These are phyloP conservation scores for Diadophis punctatus DNA, from an alignment of 2,113 vertebrate genomes.

Conservation along the genomic window DNA sequence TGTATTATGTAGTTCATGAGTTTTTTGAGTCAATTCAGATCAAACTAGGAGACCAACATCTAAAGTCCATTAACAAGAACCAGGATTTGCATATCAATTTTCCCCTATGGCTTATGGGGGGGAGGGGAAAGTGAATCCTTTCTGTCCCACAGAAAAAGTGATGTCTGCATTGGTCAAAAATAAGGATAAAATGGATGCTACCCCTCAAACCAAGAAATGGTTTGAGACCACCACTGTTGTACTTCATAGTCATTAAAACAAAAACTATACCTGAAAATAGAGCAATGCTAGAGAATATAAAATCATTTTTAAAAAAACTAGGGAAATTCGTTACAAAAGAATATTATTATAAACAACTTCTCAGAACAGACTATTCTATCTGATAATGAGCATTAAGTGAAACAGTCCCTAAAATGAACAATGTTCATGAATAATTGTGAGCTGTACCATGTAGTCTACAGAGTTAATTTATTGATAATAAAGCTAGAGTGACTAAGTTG, in stretches of 20 bases:
- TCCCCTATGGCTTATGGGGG: conserved; percentile 17
- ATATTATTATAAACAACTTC: background rate
- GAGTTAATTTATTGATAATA: background rate
- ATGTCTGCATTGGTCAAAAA: conserved; percentile 50
- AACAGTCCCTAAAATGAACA: background rate
- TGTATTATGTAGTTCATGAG: conserved; percentile 66
- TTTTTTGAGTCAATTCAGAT: conserved; percentile 50
- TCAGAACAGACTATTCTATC: background rate
- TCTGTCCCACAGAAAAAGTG: conserved; percentile 41
- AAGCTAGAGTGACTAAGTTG: background rate
- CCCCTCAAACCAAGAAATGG: background rate
- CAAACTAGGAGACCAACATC: conserved; percentile 60
- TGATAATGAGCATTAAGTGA: background rate
- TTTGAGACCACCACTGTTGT: background rate
- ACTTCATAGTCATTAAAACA: background rate
- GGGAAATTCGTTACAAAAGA: background rate
- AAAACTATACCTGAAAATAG: background rate
- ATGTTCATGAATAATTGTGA: background rate
- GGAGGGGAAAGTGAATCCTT: conserved; percentile 20
- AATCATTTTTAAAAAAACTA: too few species aligned
- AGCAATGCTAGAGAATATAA: background rate
- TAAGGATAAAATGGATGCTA: conserved; percentile 41
- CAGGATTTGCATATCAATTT: conserved; percentile 58
- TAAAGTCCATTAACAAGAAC: conserved; percentile 62
- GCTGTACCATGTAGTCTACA: background rate